Percentiles rank a stretch among this genome's conserved stretches.
These are phyloP conservation scores for Euphydryas editha DNA, from an alignment of 2,888 invertebrate genomes.

Conservation along the genomic window DNA sequence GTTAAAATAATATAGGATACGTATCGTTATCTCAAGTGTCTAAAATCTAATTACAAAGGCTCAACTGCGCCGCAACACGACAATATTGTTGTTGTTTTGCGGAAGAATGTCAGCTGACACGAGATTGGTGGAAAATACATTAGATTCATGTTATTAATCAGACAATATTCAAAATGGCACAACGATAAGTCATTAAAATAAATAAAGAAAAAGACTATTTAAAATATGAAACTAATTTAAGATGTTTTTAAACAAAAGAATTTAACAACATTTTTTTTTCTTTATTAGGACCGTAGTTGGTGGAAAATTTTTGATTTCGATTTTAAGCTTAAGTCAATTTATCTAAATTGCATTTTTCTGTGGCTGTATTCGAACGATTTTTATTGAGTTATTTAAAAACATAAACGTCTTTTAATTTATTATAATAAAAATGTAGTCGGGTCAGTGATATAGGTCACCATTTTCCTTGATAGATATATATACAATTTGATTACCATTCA, in stretches of 20 bases:
- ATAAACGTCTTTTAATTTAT: background rate
- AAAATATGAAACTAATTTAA: too few species aligned
- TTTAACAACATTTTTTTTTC: too few species aligned
- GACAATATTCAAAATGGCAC: background rate
- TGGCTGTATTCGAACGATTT: too few species aligned
- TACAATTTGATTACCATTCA: slow-evolving; percentile 5
- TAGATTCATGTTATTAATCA: background rate
- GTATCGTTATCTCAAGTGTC: too few species aligned
- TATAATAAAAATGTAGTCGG: slow-evolving; percentile 13
- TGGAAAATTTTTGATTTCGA: too few species aligned
- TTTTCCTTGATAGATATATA: slow-evolving; percentile 20
- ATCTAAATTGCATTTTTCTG: too few species aligned
- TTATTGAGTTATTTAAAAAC: background rate
- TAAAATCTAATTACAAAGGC: background rate
- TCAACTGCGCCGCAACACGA: background rate
- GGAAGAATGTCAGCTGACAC: background rate
- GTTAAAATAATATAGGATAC: too few species aligned
- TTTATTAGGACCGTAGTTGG: too few species aligned
- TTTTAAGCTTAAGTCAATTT: too few species aligned
- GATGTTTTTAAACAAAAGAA: too few species aligned
- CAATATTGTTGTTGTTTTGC: background rate
- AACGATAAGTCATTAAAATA: too few species aligned
- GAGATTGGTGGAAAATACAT: background rate
- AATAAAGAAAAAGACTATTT: too few species aligned
- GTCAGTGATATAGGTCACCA: slow-evolving; percentile 37